Evolutionary conservation across 1,140 invertebrate species (phyloP), one percentile per base, ranked within the genome.

Genomic region (Drosophila jambulina): DNA sequence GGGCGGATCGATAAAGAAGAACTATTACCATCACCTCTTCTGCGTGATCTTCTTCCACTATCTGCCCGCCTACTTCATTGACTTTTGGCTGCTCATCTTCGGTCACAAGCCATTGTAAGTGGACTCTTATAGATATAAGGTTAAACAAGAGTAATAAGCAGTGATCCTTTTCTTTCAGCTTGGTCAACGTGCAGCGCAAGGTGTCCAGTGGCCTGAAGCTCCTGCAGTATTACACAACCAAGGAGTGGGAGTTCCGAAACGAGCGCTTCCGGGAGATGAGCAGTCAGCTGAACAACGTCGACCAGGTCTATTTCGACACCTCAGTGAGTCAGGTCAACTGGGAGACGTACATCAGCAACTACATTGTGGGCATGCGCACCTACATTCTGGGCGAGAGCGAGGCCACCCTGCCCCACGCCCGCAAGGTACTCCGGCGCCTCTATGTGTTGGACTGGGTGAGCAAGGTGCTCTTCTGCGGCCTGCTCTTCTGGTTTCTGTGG

Each of bases 151-250:
- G 0, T 40, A 32, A 1, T 38, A 23, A 56, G 2, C 1, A 4
- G 4, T 27, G 6, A 8, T 23, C 21, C 4, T 17, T 15, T 19
- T 49, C 93, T 27, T 40, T 34, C 82, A 96, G 95, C 80, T 94
- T 97, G 93, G 94, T 96, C 0, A 94, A 94, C 72, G 93, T 95
- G 6, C 96, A 96, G 91, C 94, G 94, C 17, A 94, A 94, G 51
- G 94, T 96, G 8, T 94, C 94, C 9, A 93, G 93, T 40, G 96
- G 96, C 0, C 72, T 96, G 0, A 93, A 94, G 62, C 93, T 96
- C 1, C 92, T 98, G 0, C 95, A 97, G 80, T 98, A 97, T 92
- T 99, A 98, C 90, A 98, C 97, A 7, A 97, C 95, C 3, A 95
- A 96, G 84, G 94, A 96, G 80, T 98, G 97, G 97, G 93, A 94